A percentile compares a stretch with the other conserved stretches of the same genome.
phyloP scores from a whole-genome alignment of 2,888 invertebrate genomes.

The Nasonovia ribisnigri region DNA sequence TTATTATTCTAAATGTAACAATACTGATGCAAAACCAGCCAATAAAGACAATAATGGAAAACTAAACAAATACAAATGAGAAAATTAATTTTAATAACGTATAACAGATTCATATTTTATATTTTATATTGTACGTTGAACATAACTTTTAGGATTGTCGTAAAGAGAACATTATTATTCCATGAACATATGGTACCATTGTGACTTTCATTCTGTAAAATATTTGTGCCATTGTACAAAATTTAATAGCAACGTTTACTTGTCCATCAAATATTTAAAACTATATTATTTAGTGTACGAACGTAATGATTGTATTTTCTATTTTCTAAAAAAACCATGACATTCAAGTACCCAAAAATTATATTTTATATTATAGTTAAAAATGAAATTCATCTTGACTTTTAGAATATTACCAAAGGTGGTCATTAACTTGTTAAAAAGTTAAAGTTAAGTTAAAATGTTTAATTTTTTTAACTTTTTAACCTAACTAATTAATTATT shows the following conservation, averaged over 20 bases:
- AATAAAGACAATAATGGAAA: not conserved
- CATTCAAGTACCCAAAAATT: too few species aligned
- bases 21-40: not conserved
- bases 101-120: not conserved
- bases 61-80: not conserved
- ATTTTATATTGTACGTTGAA: not conserved
- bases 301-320: not conserved
- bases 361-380: too few species aligned
- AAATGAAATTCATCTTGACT: too few species aligned
- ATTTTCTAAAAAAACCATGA: not conserved
- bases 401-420: too few species aligned
- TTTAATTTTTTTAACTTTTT: too few species aligned
- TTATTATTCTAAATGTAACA: not conserved
- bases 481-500: too few species aligned
- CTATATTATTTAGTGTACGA: not conserved
- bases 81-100: conserved; percentile 22
- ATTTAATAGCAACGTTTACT: conserved; percentile 1
- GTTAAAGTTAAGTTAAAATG: too few species aligned
- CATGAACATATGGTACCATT: not conserved
- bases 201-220: not conserved
- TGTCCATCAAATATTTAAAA: not conserved
- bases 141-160: not conserved
- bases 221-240: not conserved
- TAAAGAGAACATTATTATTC: not conserved
- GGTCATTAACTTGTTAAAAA: too few species aligned